Evolutionary conservation across 2,113 vertebrate genomes (phyloP), one percentile per base, ranked within the genome.

Genomic region (Agapornis roseicollis): DNA sequence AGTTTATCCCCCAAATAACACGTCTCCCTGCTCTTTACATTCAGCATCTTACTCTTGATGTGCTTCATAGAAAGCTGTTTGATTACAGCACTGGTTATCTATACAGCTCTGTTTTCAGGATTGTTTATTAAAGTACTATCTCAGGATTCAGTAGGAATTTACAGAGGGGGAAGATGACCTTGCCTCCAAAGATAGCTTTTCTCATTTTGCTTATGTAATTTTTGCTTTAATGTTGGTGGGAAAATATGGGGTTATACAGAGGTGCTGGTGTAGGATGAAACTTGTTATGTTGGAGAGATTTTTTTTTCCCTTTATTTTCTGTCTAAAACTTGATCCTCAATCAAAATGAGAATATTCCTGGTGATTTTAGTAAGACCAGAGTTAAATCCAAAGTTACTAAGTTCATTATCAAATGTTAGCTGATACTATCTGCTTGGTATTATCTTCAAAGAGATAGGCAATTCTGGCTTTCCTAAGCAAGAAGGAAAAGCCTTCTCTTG

Each of bases 71-170:
- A 46, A 90, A 91, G 65, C 42, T 86, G 44, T 89, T 80, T 65
- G 69, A 49, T 86, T 65, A 24, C 42, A 68, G 56, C 52, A 52
- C 41, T 72, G 44, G 77, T 93, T 91, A 90, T 78, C 79, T 83
- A 41, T 56, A 77, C 71, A 70, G 74, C 44, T 77, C 33, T 78
- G 47, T 73, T 81, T 88, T 81, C 69, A 92, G 46, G 52, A 86
- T 68, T 92, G 85, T 90, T 92, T 95, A 61, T 89, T 92, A 88
- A 76, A 93, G 85, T 80, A 52, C 17, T 90, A 16, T 71, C 74
- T 89, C 72, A 81, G 61, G 90, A 89, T 89, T 93, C 35, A 93
- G 2, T 23, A 72, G 44, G 58, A 66, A 90, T 88, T 96, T 84
- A 69, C 16, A 28, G 80, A 95, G 80, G 69, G 46, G 47, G 65